Evolutionary conservation across 1,140 invertebrate genomes (phyloP).

Genomic region (Polypedilum vanderplanki): DNA sequence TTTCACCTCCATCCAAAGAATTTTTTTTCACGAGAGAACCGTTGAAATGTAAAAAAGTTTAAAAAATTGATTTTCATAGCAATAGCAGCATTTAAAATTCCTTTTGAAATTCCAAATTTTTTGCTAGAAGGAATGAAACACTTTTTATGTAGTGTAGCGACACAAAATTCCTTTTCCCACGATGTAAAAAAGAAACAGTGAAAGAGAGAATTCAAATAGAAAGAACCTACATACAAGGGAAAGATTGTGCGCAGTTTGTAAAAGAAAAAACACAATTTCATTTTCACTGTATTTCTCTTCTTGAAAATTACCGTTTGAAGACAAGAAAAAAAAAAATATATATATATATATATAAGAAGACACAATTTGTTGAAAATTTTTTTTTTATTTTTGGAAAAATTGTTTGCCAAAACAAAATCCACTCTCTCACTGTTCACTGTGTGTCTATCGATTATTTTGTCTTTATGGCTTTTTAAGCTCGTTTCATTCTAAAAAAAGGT

Average conservation of each 20-base stretch:
- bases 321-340: neutral
- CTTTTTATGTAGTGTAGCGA: neutral
- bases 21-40: too few relatives aligned
- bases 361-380: neutral
- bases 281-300: neutral
- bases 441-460: neutral
- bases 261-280: neutral
- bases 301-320: neutral
- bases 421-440: neutral
- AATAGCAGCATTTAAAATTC: neutral
- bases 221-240: neutral
- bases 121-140: neutral
- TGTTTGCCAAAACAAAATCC: neutral
- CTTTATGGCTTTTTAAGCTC: slow-evolving; percentile 12
- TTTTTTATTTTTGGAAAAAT: slow-evolving; percentile 1
- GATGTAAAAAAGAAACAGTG: neutral
- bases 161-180: slow-evolving; percentile 11
- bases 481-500: neutral
- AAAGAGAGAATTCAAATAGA: neutral
- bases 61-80: neutral
- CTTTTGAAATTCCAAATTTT: slow-evolving; percentile 2
- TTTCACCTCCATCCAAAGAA: too few relatives aligned
- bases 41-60: neutral
- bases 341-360: neutral
- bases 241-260: neutral